Evolutionary conservation across 2,797 vertebrate species (phyloP), one percentile per base, ranked within the genome.

Genomic region (Paratrypauchen microcephalus): DNA sequence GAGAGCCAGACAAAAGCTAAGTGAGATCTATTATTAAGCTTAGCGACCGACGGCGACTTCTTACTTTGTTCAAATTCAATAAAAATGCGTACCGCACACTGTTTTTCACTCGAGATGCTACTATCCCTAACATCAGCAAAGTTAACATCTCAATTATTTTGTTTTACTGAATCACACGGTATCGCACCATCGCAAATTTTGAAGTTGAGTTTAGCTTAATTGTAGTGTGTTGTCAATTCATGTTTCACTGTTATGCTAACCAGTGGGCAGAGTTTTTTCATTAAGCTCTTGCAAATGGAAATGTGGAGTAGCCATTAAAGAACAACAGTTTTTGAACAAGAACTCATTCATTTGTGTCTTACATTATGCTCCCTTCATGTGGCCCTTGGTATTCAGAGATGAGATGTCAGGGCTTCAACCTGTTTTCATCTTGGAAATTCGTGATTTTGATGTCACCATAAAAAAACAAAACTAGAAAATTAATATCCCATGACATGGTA

Each of bases 21-120:
- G 87, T 82, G 55, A 86, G 82, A 87, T 83, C 72, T 87, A 89
- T 91, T 85, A 77, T 90, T 87, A 78, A 72, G 82, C 76, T 30
- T 41, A 61, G 41, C 41, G 6, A 71, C 71, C 41, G 6, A 71
- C 71, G 77, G 63, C 74, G 69, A 86, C 71, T 76, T 12, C 0
- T 68, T 68, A 83, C 74, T 85, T 84, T 69, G 78, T 83, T 74
- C 4, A 70, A 87, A 86, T 89, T 80, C 41, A 76, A 72, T 81
- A 68, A 84, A 82, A 69, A 8, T 82, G 83, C 80, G 78, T 75
- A 75, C 73, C 66, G 52, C 73, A 71, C 80, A 58, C 1, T 65
- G 68, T 76, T 72, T 75, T 71, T 61, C 59, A 61, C 32, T 21
- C 2, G 15, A 45, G 41, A 45, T 45, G 32, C 32, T 28, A 61